Base-by-base conservation (phyloP, 30 jellyfish, hydroid and myxozoan genomes). In the Cassiopea andromeda region DNA sequence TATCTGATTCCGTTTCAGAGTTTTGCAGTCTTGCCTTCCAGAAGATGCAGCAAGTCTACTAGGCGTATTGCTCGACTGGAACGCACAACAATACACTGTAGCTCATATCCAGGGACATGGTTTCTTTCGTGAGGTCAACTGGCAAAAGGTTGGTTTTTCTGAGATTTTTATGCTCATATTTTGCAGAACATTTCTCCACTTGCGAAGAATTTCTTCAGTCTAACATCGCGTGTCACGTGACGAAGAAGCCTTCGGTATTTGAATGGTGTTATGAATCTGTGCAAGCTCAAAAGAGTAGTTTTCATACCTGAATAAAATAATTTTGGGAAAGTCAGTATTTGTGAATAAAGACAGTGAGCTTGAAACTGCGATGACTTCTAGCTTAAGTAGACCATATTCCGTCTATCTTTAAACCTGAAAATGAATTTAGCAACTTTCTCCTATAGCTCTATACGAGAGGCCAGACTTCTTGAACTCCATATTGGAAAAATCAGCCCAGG, bases 121-220 rank as follows among this genome's bases (percentile, higher is more conserved):
- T 27, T 87, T 87, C 58, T 87, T 87, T 44, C 44, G 58, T 15
- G 13, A 74, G 17, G 78, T 87, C 77, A 88, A 87, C 90, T 87
- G 94, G 94, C 85, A 87, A 48, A 87, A 69, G 94, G 94, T 87
- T 19, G 50, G 78, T 6, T 12, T 43, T 46, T 49, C 38, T 18
- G 44, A 16, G 66, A 38, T 16, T 46, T 75, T 46, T 43, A 75
- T 1, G 67, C 68, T 2, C 83, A 43, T 72, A 38, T 1, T 9
- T 44, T 59, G 85, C 16, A 54, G 66, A 59, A 58, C 69, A 13
- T 0, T 64, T 64, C 73, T 64, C 38, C 73, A 17, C 15, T 7
- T 64, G 73, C 15, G 15, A 64, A 2, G 27, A 4, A 5, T 13
- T 9, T 7, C 6, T 64, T 14, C 38, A 10, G 64, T 54, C 7